phyloP scores from a whole-genome alignment of 1,140 invertebrate species.

The Muscidifurax raptorellus region DNA sequence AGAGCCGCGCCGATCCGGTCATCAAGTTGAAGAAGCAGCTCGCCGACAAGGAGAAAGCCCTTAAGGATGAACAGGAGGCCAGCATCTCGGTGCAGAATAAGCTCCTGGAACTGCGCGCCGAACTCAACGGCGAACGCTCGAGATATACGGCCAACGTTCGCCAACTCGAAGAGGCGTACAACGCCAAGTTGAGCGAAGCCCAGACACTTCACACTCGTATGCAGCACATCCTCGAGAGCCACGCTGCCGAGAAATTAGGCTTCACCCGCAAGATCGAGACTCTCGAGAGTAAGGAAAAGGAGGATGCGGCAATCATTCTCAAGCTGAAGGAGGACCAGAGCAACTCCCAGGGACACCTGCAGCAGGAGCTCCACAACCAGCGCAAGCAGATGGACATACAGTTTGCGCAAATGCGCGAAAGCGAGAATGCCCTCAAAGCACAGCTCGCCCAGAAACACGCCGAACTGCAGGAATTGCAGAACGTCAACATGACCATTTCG shows the following conservation, averaged over 20 bases:
- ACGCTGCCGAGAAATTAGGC: conserved; percentile 75
- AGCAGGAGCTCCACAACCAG: conserved; percentile 74
- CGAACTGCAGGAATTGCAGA: conserved; percentile 75
- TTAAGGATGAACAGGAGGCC: conserved; percentile 84
- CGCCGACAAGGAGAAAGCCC: conserved; percentile 85
- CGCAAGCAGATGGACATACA: conserved; percentile 77
- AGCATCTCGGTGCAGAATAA: conserved; percentile 83
- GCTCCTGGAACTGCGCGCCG: conserved; percentile 85
- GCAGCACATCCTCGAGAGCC: conserved; percentile 79
- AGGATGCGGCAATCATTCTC: conserved; percentile 76
- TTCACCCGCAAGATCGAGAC: conserved; percentile 74
- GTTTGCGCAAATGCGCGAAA: conserved; percentile 72
- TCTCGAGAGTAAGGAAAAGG: conserved; percentile 78
- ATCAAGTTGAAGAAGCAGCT: conserved; percentile 91
- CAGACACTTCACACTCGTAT: conserved; percentile 78
- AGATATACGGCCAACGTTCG: conserved; percentile 76
- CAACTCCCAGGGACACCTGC: conserved; percentile 73
- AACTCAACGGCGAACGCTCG: conserved; percentile 81
- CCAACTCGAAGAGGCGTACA: conserved; percentile 77
- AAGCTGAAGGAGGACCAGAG: conserved; percentile 77
- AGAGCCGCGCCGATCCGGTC: conserved; percentile 89
- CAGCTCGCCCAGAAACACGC: conserved; percentile 75
- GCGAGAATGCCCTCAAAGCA: conserved; percentile 73
- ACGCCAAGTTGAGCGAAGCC: conserved; percentile 75
- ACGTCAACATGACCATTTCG: conserved; percentile 69